Conservation (phyloP, 2,113 vertebrate genomes). For the Pygoscelis adeliae region DNA sequence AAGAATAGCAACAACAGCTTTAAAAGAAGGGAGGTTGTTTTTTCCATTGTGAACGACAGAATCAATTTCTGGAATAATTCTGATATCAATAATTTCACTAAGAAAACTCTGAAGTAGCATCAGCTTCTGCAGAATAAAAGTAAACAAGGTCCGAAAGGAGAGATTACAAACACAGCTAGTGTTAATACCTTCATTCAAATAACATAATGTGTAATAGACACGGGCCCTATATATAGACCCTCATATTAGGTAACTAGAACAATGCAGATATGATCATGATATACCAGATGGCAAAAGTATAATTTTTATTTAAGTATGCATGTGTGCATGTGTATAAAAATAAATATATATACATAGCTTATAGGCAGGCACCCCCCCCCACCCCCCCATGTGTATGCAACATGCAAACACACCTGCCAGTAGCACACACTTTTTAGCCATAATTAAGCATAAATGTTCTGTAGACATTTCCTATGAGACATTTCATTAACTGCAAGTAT, state of each 20-base stretch:
- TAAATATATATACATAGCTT: background rate
- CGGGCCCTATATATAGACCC: background rate
- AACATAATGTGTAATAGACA: background rate
- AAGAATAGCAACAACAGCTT: background rate
- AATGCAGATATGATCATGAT: background rate
- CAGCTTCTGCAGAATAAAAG: background rate
- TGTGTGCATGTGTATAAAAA: background rate
- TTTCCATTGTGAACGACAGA: background rate
- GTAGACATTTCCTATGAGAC: background rate
- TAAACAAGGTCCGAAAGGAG: background rate
- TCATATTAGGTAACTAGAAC: background rate
- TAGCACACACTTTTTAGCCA: background rate
- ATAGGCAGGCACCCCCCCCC: background rate
- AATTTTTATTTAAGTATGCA: background rate
- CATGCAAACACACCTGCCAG: background rate
- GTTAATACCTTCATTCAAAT: background rate
- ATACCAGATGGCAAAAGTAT: background rate
- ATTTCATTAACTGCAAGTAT: background rate
- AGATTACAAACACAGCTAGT: background rate
- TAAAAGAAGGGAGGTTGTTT: background rate
- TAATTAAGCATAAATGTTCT: background rate
- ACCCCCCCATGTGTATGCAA: background rate
- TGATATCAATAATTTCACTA: background rate
- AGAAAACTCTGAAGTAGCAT: background rate
- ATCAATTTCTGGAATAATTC: background rate